Conservation (phyloP, 2,797 vertebrate species). For the Euphonia xanthogaster region DNA sequence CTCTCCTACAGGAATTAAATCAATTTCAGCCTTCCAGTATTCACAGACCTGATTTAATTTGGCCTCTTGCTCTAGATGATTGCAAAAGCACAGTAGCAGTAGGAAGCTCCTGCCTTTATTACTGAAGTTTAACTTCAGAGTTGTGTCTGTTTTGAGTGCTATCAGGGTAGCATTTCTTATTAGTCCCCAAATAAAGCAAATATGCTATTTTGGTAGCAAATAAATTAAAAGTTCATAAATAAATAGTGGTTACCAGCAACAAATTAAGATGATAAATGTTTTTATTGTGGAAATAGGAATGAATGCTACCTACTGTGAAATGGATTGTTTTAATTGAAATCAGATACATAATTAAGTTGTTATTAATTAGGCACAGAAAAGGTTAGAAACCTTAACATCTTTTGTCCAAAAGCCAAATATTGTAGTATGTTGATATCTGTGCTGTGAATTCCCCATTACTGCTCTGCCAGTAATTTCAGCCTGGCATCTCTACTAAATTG, state of each 20-base stretch:
- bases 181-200: not conserved
- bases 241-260: not conserved
- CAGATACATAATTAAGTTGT: constrained; percentile 47
- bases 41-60: constrained; percentile 14
- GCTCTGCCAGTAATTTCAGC: constrained; percentile 48
- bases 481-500: constrained; percentile 46
- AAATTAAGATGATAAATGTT: constrained; percentile 18
- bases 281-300: constrained; percentile 14
- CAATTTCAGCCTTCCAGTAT: not conserved
- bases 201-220: not conserved
- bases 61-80: not conserved
- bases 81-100: not conserved
- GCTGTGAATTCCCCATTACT: constrained; percentile 33
- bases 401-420: constrained; percentile 24
- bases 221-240: constrained; percentile 7
- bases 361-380: constrained; percentile 31
- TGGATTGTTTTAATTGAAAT: constrained; percentile 38
- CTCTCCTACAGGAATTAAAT: constrained; percentile 33
- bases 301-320: constrained; percentile 18
- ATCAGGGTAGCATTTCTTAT: not conserved
- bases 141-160: not conserved
- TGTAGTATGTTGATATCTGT: not conserved
- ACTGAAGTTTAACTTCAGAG: not conserved
- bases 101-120: not conserved
- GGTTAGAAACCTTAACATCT: constrained; percentile 34